A percentile compares a stretch with the other conserved stretches of the same genome.
These are phyloP conservation scores for Trichoplusia ni DNA, from an alignment of 1,140 invertebrate genomes.

Conservation along the genomic window DNA sequence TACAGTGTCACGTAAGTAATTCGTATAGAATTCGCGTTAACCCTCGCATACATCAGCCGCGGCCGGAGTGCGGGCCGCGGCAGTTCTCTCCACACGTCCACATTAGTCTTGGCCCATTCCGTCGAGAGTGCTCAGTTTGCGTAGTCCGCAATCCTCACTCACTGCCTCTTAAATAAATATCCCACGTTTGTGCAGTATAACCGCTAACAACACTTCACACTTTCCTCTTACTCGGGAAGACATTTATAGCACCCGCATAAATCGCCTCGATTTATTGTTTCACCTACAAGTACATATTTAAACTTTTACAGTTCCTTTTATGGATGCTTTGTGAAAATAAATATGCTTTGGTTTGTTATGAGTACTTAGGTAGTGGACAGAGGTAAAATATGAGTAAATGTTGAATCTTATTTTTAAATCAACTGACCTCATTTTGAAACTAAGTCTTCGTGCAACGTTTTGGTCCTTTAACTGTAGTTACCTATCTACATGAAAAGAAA, in stretches of 20 bases:
- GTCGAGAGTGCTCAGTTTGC: constrained; percentile 61
- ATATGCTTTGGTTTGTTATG: constrained; percentile 7
- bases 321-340: constrained; percentile 13
- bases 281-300: constrained; percentile 29
- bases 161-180: constrained; percentile 76
- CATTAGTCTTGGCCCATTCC: constrained; percentile 75
- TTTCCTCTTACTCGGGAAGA: constrained; percentile 49
- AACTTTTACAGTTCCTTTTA: constrained; percentile 18
- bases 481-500: no score
- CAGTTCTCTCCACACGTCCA: constrained; percentile 12
- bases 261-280: constrained; percentile 56
- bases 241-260: constrained; percentile 67
- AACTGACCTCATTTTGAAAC: no score
- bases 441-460: no score
- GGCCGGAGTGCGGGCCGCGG: neutral
- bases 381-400: no score
- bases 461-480: no score
- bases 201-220: constrained; percentile 74
- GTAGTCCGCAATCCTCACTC: constrained; percentile 52
- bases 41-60: neutral
- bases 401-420: no score
- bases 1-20: no score
- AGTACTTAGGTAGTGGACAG: neutral
- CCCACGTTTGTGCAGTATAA: constrained; percentile 73
- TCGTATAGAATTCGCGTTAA: no score